These are phyloP conservation scores for Phania funesta DNA, from an alignment of 2,888 invertebrate species.

Conservation along the genomic window DNA sequence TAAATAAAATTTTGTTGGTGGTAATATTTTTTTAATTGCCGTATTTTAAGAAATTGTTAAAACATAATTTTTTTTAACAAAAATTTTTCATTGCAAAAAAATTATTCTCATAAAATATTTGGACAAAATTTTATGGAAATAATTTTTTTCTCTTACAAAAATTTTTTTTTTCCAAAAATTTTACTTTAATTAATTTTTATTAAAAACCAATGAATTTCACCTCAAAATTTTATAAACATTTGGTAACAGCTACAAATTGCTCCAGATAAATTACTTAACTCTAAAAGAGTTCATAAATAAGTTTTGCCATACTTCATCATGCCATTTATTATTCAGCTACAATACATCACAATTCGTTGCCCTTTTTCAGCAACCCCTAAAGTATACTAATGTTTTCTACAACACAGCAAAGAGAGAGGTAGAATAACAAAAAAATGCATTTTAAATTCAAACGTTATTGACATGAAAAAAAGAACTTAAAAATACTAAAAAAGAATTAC, in stretches of 20 bases:
- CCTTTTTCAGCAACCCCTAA: background rate
- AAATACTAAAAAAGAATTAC: constrained; percentile 4
- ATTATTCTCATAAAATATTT: too few species aligned
- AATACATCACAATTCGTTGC: background rate
- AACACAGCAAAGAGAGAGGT: background rate
- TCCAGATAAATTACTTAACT: background rate
- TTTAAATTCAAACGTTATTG: constrained; percentile 51
- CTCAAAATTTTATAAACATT: background rate
- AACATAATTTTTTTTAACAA: too few species aligned
- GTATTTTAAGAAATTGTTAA: too few species aligned
- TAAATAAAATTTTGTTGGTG: too few species aligned
- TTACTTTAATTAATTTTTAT: too few species aligned
- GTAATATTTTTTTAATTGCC: too few species aligned
- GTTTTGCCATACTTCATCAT: background rate
- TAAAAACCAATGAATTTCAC: background rate
- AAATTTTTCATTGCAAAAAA: too few species aligned
- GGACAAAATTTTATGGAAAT: too few species aligned
- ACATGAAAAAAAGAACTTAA: constrained; percentile 39
- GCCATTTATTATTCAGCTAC: background rate
- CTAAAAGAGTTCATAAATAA: constrained; percentile 4
- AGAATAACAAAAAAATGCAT: constrained; percentile 31
- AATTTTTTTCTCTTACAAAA: too few species aligned
- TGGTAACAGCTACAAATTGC: background rate
- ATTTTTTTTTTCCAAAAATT: too few species aligned
- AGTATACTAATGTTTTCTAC: constrained; percentile 5